Evolutionary conservation across 2,797 vertebrate species (phyloP).

Genomic region (Poecilia velifera): DNA sequence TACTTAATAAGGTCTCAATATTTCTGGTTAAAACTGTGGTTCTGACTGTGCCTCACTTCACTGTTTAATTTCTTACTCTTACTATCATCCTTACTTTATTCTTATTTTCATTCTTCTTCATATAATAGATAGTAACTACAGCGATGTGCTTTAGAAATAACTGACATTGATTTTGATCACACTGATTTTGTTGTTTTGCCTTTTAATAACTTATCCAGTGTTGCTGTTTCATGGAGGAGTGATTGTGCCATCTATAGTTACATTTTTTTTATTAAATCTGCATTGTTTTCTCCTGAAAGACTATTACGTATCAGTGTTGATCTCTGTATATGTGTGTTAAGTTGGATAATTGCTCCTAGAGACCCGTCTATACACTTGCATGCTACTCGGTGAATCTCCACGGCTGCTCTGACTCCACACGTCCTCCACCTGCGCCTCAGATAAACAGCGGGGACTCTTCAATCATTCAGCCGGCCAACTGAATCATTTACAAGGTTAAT

Average conservation of each 20-base stretch:
- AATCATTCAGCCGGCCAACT: conserved; percentile 35
- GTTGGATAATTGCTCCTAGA: conserved; percentile 25
- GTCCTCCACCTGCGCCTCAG: conserved; percentile 15
- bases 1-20: neutral
- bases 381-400: conserved; percentile 20
- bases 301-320: neutral
- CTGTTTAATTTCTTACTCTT: neutral
- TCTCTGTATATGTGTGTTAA: neutral
- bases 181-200: neutral
- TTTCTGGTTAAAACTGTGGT: neutral
- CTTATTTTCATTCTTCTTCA: neutral
- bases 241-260: neutral
- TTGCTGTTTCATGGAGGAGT: neutral
- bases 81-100: neutral
- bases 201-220: neutral
- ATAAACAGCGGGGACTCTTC: conserved; percentile 36
- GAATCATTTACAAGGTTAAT: conserved; percentile 56
- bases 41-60: neutral
- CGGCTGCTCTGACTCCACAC: conserved; percentile 13
- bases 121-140: neutral
- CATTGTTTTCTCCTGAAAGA: neutral
- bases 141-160: neutral
- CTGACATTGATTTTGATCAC: neutral
- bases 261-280: neutral
- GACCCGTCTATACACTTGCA: conserved; percentile 25